These are phyloP conservation scores for Notodonta ziczac DNA, from an alignment of 2,888 invertebrate species.

Conservation along the genomic window DNA sequence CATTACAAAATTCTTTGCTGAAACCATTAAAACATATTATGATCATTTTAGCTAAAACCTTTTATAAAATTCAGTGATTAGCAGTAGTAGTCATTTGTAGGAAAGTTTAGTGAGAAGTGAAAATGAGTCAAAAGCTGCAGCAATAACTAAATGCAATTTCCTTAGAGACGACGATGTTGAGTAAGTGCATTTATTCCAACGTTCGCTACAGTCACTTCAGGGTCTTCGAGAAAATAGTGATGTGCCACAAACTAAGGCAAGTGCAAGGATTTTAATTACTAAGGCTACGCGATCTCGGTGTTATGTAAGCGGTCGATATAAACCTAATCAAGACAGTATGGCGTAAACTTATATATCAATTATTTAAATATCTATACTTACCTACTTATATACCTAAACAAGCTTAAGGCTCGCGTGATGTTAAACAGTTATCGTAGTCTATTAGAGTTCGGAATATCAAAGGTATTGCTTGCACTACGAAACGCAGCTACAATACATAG, in stretches of 20 bases:
- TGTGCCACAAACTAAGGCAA: slow-evolving; percentile 29
- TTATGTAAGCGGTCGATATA: no score
- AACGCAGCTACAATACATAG: no score
- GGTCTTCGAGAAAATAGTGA: slow-evolving; percentile 43
- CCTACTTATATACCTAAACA: no score
- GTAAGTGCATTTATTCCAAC: slow-evolving; percentile 54
- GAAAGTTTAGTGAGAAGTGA: slow-evolving; percentile 54
- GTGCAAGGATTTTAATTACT: slow-evolving; percentile 29
- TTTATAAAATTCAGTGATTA: slow-evolving; percentile 72
- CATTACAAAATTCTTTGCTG: slow-evolving; percentile 11
- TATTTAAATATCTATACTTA: no score
- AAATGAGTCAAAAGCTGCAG: slow-evolving; percentile 69
- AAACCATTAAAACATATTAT: no score
- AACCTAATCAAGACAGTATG: no score
- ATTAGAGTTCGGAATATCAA: no score
- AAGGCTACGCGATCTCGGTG: slow-evolving; percentile 7
- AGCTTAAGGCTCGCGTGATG: no score
- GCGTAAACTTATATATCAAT: no score
- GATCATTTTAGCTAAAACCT: no score
- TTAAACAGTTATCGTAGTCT: no score
- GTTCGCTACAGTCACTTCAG: slow-evolving; percentile 33
- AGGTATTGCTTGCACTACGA: no score
- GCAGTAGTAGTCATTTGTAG: slow-evolving; percentile 25
- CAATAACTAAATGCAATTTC: slow-evolving; percentile 73
- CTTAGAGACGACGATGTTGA: slow-evolving; percentile 56